These are phyloP conservation scores for Noturus placidus DNA, from an alignment of 2,113 vertebrate genomes.

Conservation along the genomic window DNA sequence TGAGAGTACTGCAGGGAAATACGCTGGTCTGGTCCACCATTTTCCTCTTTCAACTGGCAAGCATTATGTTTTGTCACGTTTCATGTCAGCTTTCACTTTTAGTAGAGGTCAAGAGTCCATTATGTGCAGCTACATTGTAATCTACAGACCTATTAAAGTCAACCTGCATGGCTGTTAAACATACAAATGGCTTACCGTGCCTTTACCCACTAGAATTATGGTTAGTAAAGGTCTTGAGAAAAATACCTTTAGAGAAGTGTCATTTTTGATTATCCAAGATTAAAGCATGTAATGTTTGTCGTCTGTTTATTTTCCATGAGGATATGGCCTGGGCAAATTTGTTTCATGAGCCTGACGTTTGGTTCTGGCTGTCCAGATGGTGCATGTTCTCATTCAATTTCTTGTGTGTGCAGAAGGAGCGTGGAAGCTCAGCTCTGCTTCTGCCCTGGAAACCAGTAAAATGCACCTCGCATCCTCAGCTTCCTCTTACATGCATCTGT, in stretches of 20 bases:
- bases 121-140: neutral
- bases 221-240: neutral
- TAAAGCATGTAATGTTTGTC: slow-evolving; percentile 12
- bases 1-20: neutral
- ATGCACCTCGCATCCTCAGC: neutral
- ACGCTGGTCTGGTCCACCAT: neutral
- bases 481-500: slow-evolving; percentile 32
- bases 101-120: neutral
- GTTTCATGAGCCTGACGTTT: neutral
- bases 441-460: slow-evolving; percentile 12
- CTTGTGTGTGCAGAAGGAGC: slow-evolving; percentile 11
- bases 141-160: neutral
- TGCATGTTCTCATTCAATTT: neutral
- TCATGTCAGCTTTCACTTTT: neutral
- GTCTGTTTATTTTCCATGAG: slow-evolving; percentile 16
- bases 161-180: neutral
- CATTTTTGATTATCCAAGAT: slow-evolving; percentile 18
- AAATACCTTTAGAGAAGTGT: slow-evolving; percentile 13
- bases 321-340: neutral
- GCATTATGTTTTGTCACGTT: neutral
- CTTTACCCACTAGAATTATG: neutral
- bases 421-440: neutral
- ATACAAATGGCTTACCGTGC: neutral
- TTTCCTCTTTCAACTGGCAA: neutral
- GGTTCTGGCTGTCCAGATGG: slow-evolving; percentile 27